Percentiles rank a stretch among this genome's conserved stretches.
These are phyloP conservation scores for Megalonaias nervosa DNA, from an alignment of 1,140 invertebrate genomes.

Conservation along the genomic window DNA sequence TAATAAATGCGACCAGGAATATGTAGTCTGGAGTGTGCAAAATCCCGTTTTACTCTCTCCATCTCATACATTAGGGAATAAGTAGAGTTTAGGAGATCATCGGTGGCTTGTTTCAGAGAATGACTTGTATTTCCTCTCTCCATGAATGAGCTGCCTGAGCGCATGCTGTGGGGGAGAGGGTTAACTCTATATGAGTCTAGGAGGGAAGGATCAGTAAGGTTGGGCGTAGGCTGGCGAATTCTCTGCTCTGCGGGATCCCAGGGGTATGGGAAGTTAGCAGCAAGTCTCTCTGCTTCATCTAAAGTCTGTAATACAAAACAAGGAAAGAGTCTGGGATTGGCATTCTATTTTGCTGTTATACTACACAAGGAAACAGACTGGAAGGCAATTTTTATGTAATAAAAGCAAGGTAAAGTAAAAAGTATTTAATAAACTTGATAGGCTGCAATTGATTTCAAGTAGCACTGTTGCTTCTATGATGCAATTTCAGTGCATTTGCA, in stretches of 20 bases:
- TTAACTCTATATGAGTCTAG: slow-evolving; percentile 39
- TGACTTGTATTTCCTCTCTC: slow-evolving; percentile 8
- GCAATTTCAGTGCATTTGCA: too few species aligned
- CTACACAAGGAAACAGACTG: too few species aligned
- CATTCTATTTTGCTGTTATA: too few species aligned
- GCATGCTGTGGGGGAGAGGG: slow-evolving; percentile 23
- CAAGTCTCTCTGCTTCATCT: slow-evolving; percentile 53
- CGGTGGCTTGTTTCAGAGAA: slow-evolving; percentile 43
- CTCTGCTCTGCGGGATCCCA: slow-evolving; percentile 29
- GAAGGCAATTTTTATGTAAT: too few species aligned
- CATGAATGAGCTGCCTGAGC: slow-evolving; percentile 17
- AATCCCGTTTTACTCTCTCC: slow-evolving; percentile 40
- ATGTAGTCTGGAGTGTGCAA: too few species aligned
- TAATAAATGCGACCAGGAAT: too few species aligned
- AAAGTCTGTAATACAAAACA: slow-evolving; percentile 39
- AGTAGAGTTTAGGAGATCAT: slow-evolving; percentile 51
- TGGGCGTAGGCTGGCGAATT: slow-evolving; percentile 24
- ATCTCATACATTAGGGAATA: slow-evolving; percentile 57
- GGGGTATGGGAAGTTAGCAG: slow-evolving; percentile 45
- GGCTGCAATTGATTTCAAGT: too few species aligned
- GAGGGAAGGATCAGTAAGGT: slow-evolving; percentile 22
- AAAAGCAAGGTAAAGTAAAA: too few species aligned
- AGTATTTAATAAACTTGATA: too few species aligned
- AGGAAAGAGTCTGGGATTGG: too few species aligned
- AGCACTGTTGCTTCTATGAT: too few species aligned